These are phyloP conservation scores for Batillaria attramentaria DNA, from an alignment of 1,140 invertebrate genomes.

Conservation along the genomic window DNA sequence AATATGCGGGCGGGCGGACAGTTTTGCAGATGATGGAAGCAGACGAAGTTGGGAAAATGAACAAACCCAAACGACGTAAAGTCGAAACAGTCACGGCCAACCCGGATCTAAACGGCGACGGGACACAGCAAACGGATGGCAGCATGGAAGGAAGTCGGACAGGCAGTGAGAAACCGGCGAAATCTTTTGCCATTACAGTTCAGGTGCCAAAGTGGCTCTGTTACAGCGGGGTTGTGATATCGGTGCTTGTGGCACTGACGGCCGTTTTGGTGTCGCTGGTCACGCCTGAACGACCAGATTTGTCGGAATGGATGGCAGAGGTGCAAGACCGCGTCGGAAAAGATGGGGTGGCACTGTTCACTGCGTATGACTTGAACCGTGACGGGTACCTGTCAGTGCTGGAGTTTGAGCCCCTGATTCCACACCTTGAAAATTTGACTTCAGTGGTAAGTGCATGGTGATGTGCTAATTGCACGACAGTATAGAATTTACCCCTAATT, in stretches of 20 bases:
- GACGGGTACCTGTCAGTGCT: constrained; percentile 58
- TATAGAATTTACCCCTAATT: neutral
- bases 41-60: no score
- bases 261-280: neutral
- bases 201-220: constrained; percentile 4
- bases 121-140: no score
- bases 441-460: constrained; percentile 17
- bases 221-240: neutral
- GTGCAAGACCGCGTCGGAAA: constrained; percentile 44
- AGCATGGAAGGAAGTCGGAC: no score
- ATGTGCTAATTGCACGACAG: neutral
- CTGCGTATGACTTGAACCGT: constrained; percentile 54
- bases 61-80: no score
- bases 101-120: no score
- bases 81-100: no score
- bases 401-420: constrained; percentile 57
- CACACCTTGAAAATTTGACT: constrained; percentile 10
- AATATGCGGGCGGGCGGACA: no score
- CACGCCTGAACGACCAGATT: neutral
- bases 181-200: neutral
- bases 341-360: constrained; percentile 55
- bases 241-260: neutral
- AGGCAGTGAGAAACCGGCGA: no score
- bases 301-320: constrained; percentile 11
- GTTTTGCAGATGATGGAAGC: no score